A percentile compares a stretch with the other conserved stretches of the same genome.
Evolutionary conservation across 1,140 invertebrate species (phyloP).

Genomic region (Venturia canescens): DNA sequence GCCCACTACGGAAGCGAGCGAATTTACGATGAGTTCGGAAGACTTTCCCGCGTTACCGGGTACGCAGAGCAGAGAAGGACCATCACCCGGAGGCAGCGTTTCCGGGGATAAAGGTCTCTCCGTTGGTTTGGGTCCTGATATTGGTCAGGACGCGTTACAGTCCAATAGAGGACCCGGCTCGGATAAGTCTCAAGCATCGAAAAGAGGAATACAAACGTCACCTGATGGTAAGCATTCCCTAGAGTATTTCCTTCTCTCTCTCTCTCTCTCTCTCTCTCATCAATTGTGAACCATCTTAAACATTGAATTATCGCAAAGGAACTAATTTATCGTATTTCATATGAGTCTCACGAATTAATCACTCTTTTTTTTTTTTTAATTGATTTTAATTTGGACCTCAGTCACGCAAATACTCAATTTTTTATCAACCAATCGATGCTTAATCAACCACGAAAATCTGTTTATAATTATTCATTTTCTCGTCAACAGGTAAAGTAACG

Average conservation of each 20-base stretch:
- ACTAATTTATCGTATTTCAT: too few species aligned
- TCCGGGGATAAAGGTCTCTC: constrained; percentile 79
- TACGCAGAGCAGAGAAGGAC: constrained; percentile 79
- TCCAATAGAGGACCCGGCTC: constrained; percentile 74
- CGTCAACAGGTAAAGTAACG: constrained; percentile 88
- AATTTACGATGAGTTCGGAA: constrained; percentile 98
- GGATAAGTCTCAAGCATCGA: constrained; percentile 77
- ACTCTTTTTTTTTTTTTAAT: too few species aligned
- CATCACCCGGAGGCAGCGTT: constrained; percentile 76
- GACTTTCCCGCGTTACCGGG: constrained; percentile 98
- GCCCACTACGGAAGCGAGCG: constrained; percentile 91
- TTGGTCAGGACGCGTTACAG: constrained; percentile 73
- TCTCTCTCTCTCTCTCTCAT: too few species aligned
- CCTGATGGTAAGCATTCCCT: constrained; percentile 85
- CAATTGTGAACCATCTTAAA: too few species aligned
- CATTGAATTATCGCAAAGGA: too few species aligned
- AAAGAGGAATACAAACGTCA: constrained; percentile 94
- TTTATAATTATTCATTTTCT: too few species aligned
- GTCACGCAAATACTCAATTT: not conserved
- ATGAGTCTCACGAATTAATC: too few species aligned
- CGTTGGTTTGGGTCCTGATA: constrained; percentile 76
- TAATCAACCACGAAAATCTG: too few species aligned
- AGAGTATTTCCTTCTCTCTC: not conserved
- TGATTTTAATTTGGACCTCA: too few species aligned
- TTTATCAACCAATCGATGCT: not conserved